These are phyloP conservation scores for Xanthia icteritia DNA, from an alignment of 2,888 invertebrate species.

Conservation along the genomic window DNA sequence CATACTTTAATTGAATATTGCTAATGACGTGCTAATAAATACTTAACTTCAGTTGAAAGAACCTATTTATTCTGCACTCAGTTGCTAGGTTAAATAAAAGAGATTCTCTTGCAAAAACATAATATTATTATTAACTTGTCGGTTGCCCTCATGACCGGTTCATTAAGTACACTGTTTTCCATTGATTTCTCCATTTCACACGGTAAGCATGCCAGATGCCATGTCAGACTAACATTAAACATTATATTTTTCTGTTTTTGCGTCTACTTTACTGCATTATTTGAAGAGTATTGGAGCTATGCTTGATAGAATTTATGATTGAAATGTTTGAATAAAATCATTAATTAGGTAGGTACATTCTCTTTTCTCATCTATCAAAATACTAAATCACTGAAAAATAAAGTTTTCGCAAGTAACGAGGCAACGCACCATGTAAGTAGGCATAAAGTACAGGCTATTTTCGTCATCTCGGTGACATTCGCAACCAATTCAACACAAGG, in stretches of 20 bases:
- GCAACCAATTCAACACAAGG: conserved; percentile 67
- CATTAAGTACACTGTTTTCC: conserved; percentile 33
- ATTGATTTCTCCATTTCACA: conserved; percentile 58
- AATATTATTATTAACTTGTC: conserved; percentile 9
- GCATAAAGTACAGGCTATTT: conserved; percentile 53
- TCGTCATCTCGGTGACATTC: conserved; percentile 66
- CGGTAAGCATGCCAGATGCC: conserved; percentile 31
- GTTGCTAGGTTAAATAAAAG: conserved; percentile 9
- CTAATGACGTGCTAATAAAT: conserved; percentile 24
- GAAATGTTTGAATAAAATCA: not conserved
- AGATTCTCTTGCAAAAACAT: not conserved
- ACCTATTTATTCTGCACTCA: conserved; percentile 4
- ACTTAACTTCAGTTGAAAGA: conserved; percentile 10
- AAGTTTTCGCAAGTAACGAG: conserved; percentile 42
- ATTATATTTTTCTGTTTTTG: not conserved
- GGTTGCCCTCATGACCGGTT: conserved; percentile 29
- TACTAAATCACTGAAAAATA: conserved; percentile 16
- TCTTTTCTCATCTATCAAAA: not conserved
- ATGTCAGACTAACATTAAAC: conserved; percentile 30
- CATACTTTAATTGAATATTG: conserved; percentile 13
- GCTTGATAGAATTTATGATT: not conserved
- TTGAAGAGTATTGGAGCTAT: not conserved
- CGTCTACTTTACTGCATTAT: not conserved
- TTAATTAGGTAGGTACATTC: not conserved
- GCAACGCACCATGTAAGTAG: conserved; percentile 41